These are phyloP conservation scores for Apoderus coryli DNA, from an alignment of 2,888 invertebrate species.

Conservation along the genomic window DNA sequence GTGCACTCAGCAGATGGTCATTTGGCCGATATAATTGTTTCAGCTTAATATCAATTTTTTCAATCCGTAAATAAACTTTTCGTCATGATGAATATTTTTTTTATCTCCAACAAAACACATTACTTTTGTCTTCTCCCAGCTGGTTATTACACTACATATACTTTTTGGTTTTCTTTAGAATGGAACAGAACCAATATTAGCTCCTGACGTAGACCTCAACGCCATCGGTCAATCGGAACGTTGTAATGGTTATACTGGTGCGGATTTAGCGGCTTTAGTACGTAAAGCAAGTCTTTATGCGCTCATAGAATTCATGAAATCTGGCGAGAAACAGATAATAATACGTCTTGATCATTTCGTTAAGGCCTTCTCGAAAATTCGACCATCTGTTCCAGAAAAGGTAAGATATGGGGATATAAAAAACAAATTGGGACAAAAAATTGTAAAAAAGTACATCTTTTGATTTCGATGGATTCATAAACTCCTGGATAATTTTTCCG, in stretches of 20 bases:
- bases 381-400: slow-evolving; percentile 74
- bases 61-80: slow-evolving; percentile 1
- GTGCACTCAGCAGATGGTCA: too few relatives aligned
- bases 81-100: too few relatives aligned
- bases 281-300: slow-evolving; percentile 75
- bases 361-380: slow-evolving; percentile 59
- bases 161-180: slow-evolving; percentile 38
- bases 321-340: slow-evolving; percentile 35
- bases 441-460: too few relatives aligned
- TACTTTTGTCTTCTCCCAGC: background rate
- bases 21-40: too few relatives aligned
- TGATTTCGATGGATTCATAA: too few relatives aligned
- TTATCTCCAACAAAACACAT: too few relatives aligned
- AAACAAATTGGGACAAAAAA: too few relatives aligned
- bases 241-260: slow-evolving; percentile 78
- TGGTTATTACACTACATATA: slow-evolving; percentile 1
- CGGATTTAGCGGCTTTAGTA: slow-evolving; percentile 82
- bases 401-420: too few relatives aligned
- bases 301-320: slow-evolving; percentile 58
- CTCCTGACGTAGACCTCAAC: slow-evolving; percentile 60
- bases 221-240: slow-evolving; percentile 49
- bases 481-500: too few relatives aligned
- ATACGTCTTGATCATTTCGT: slow-evolving; percentile 61
- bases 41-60: background rate
- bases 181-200: slow-evolving; percentile 64